Conservation (phyloP, 2,113 vertebrate genomes). For the Aramus guarauna region DNA sequence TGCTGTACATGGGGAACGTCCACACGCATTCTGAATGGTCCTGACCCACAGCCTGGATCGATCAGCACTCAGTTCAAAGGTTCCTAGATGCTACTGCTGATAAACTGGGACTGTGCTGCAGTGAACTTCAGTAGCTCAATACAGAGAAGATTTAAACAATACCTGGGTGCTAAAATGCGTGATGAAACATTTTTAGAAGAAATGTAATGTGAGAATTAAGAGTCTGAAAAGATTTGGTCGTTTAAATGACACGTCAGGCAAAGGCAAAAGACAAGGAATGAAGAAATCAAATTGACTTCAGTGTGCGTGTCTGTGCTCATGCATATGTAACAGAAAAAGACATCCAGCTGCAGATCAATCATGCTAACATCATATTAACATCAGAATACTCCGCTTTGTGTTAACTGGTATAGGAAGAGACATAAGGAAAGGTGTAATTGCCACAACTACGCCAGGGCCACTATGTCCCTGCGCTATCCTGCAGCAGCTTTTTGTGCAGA, state of each 20-base stretch:
- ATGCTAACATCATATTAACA: background rate
- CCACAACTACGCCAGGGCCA: background rate
- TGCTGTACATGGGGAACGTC: background rate
- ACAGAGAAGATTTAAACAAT: background rate
- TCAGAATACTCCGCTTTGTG: background rate
- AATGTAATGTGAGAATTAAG: background rate
- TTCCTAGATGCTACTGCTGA: background rate
- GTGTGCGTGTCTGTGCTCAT: background rate
- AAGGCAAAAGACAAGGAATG: slow-evolving; percentile 5
- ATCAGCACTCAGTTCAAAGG: background rate
- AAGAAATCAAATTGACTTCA: background rate
- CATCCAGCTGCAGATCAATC: slow-evolving; percentile 10
- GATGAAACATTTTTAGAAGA: background rate
- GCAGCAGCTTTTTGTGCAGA: background rate
- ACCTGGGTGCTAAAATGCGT: background rate
- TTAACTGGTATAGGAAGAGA: background rate
- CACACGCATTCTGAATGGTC: too few species aligned
- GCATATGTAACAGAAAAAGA: background rate
- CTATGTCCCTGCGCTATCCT: background rate
- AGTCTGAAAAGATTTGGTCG: background rate
- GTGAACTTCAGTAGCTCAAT: background rate
- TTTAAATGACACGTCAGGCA: background rate
- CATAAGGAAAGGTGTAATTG: background rate
- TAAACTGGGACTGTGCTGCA: background rate
- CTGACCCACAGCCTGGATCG: background rate